Conservation (phyloP, 1,140 invertebrate species). For the Heterodera carotae region DNA sequence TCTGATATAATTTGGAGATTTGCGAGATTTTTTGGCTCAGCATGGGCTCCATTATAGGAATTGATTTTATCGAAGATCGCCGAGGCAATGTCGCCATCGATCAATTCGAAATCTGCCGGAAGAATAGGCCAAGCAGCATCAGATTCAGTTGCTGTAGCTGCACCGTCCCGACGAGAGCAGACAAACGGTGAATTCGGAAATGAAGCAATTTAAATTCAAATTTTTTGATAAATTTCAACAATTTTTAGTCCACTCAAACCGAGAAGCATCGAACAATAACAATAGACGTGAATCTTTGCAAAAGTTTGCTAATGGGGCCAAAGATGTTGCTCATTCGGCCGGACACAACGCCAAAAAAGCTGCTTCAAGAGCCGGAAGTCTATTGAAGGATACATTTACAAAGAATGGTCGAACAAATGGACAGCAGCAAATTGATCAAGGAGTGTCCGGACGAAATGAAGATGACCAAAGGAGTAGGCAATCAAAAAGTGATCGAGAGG, state of each 20-base stretch:
- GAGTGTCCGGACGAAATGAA: not conserved
- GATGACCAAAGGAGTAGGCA: not conserved
- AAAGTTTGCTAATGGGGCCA: not conserved
- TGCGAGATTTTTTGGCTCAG: not conserved
- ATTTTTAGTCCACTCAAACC: not conserved
- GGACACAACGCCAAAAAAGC: not conserved
- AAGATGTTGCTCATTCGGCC: not conserved
- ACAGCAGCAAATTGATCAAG: not conserved
- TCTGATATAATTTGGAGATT: too few relatives aligned
- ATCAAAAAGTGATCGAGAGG: not conserved
- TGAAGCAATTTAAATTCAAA: not conserved
- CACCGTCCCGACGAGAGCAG: not conserved
- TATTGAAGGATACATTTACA: not conserved
- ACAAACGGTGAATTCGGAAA: not conserved
- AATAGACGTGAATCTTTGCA: not conserved
- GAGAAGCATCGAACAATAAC: not conserved
- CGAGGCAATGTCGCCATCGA: not conserved
- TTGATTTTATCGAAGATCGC: slow-evolving; percentile 3
- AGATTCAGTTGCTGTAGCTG: not conserved
- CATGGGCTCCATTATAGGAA: not conserved
- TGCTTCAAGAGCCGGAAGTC: not conserved
- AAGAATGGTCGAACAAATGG: not conserved
- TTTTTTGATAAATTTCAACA: not conserved
- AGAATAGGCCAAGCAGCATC: not conserved
- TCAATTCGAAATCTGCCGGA: not conserved